Percentiles rank a stretch among this genome's conserved stretches.
These are phyloP conservation scores for Parotocinclus haroldoi DNA, from an alignment of 2,797 vertebrate species.

Conservation along the genomic window DNA sequence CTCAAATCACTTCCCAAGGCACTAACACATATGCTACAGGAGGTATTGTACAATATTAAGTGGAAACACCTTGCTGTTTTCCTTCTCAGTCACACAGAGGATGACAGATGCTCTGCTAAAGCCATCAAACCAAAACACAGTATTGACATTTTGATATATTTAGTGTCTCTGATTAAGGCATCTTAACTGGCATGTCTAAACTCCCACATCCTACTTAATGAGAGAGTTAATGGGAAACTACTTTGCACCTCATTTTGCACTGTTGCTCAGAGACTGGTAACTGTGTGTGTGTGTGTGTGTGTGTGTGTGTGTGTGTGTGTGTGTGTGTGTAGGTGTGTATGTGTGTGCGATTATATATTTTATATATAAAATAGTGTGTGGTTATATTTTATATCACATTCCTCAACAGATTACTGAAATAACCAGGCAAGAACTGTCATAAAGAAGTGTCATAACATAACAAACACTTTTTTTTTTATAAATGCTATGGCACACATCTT, in stretches of 20 bases:
- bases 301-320: conserved; percentile 12
- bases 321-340: conserved; percentile 14
- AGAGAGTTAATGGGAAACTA: conserved; percentile 19
- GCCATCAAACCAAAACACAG: not conserved
- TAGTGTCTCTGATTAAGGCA: conserved; percentile 8
- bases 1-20: no score
- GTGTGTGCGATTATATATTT: no score
- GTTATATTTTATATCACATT: not conserved
- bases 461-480: no score
- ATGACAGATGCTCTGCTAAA: conserved; percentile 14
- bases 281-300: conserved; percentile 12
- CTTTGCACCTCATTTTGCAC: conserved; percentile 11
- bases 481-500: no score
- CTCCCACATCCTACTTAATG: conserved; percentile 21
- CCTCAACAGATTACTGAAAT: no score
- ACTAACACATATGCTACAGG: no score
- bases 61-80: no score
- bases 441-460: no score
- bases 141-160: conserved; percentile 18
- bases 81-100: not conserved
- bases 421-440: no score
- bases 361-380: no score
- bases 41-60: no score
- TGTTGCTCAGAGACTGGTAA: conserved; percentile 1
- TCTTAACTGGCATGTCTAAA: conserved; percentile 10